These are phyloP conservation scores for Watsonalla cultraria DNA, from an alignment of 2,888 invertebrate genomes.

Conservation along the genomic window DNA sequence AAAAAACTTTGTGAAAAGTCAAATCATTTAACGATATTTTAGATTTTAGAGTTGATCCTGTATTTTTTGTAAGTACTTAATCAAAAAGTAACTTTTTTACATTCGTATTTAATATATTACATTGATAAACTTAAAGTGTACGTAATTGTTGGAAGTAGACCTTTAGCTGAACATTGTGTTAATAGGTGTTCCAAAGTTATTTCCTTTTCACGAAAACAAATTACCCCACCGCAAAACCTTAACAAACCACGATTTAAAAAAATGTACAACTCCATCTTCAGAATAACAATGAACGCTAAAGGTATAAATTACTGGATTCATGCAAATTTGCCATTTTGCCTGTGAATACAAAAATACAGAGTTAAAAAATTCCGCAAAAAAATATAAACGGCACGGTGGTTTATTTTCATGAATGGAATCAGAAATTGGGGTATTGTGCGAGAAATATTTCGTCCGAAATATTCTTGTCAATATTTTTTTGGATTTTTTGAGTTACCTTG, in stretches of 20 bases:
- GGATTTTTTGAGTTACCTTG: slow-evolving; percentile 16
- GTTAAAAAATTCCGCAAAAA: slow-evolving; percentile 47
- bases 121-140: too few relatives aligned
- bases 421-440: slow-evolving; percentile 48
- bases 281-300: slow-evolving; percentile 34
- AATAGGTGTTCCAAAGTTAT: too few relatives aligned
- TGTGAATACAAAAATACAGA: slow-evolving; percentile 25
- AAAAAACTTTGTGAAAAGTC: too few relatives aligned
- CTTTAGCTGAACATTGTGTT: too few relatives aligned
- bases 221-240: slow-evolving; percentile 5
- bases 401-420: slow-evolving; percentile 37
- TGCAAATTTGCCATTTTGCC: slow-evolving; percentile 49
- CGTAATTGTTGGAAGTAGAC: too few relatives aligned
- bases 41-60: too few relatives aligned
- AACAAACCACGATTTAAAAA: slow-evolving; percentile 22
- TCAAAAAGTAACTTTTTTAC: too few relatives aligned
- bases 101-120: too few relatives aligned
- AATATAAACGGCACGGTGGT: slow-evolving; percentile 29
- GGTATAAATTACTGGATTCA: slow-evolving; percentile 58
- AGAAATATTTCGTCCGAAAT: slow-evolving; percentile 19
- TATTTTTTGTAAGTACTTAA: too few relatives aligned
- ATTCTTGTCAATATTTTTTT: slow-evolving; percentile 26
- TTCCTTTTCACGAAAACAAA: background rate
- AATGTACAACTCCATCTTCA: slow-evolving; percentile 21
- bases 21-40: too few relatives aligned